Base-by-base conservation (phyloP, 2,888 invertebrate genomes). In the Spatulosminthurus flaviceps region DNA sequence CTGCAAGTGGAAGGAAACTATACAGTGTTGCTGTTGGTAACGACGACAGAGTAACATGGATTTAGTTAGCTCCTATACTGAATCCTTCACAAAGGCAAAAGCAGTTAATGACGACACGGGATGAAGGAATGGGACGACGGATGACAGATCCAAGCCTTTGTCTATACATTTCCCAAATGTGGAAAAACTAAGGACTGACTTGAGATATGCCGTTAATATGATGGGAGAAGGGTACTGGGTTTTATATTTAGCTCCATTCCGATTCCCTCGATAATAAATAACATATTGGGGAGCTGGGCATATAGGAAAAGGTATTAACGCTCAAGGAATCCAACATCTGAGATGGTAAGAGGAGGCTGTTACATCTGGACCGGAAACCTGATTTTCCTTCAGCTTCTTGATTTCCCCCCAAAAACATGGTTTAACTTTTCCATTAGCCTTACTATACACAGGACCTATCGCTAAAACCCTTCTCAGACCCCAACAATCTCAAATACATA, bases 331-430 rank as follows among this genome's bases (percentile, higher is more conserved):
- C 73, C 73, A 7, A 24, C 73, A 43, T 73, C 77, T 82, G 82
- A 51, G 24, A 51, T 75, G 75, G 64, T n/a, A 16, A 71, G 51
- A 64, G 60, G 22, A 21, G 60, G 60, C 29, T 41, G 24, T 29
- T 61, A 67, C 84, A 84, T 84, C 83, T 84, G 84, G 84, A 85
- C 85, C 85, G 85, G 85, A 85, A 85, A 82, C 82, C 79, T 80
- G 81, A 83, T 81, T 84, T 85, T 83, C 81, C 83, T 82, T 83
- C 81, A 84, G 79, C 81, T 79, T 51, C 79, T 84, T 79, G 82
- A 82, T 84, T 84, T 83, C 80, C 80, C 83, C 81, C 81, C 81
- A 84, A 83, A 79, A 24, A 61, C 79, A 79, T 80, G 64, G 78
- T 79, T 28, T 66, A 43, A 34, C 70, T 28, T 67, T 51, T 42